Percentiles rank a stretch among this genome's conserved stretches.
Evolutionary conservation across 2,113 vertebrate genomes (phyloP).

Genomic region (Ceyx cyanopectus): DNA sequence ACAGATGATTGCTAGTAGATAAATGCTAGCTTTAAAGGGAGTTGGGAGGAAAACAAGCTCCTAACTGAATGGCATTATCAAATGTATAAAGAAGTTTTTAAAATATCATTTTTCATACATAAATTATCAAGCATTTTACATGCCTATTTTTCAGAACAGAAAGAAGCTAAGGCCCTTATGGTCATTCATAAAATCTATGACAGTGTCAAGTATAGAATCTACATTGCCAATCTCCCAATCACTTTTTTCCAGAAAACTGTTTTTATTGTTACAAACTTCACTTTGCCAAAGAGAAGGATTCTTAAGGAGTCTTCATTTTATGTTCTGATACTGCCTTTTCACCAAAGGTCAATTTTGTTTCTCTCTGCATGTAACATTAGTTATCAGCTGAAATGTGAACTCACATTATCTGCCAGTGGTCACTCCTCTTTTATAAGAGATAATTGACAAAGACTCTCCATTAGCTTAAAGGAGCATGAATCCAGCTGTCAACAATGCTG

Average conservation of each 20-base stretch:
- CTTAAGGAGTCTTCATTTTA: background rate
- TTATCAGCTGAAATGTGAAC: background rate
- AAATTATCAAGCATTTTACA: background rate
- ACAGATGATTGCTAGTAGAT: background rate
- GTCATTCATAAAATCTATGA: background rate
- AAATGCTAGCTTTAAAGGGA: background rate
- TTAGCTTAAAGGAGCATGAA: background rate
- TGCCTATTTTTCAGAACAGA: background rate
- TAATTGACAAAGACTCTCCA: background rate
- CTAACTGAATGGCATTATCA: background rate
- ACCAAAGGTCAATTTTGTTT: background rate
- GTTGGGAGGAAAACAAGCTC: background rate
- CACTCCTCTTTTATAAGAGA: background rate
- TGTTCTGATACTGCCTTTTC: background rate
- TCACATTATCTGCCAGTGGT: background rate
- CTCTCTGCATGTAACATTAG: background rate
- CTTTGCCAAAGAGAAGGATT: background rate
- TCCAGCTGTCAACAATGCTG: background rate
- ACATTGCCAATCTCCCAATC: background rate
- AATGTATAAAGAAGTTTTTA: background rate
- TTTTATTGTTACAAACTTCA: background rate
- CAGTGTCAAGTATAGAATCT: background rate
- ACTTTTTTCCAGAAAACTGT: background rate
- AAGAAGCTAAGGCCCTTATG: background rate
- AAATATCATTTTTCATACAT: background rate